Conservation (phyloP, 2,797 vertebrate genomes). For the Myripristis murdjan region DNA sequence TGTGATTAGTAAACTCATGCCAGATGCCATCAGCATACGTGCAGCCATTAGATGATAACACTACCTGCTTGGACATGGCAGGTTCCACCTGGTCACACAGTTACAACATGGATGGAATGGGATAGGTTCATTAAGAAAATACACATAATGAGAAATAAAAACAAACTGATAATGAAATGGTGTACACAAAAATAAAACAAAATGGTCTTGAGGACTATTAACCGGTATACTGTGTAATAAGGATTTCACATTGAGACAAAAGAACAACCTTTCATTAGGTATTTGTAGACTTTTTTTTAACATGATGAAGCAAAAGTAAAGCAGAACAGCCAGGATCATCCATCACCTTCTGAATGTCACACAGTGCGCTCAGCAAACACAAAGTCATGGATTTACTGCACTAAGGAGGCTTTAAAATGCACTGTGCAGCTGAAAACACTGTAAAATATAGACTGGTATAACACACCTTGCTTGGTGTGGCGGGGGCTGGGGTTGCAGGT, state of each 20-base stretch:
- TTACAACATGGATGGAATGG: slow-evolving; percentile 58
- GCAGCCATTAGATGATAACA: slow-evolving; percentile 41
- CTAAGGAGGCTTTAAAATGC: neutral
- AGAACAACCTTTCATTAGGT: no score
- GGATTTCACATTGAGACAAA: neutral
- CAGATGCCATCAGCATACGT: slow-evolving; percentile 60
- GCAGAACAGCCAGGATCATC: neutral
- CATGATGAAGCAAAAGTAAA: no score
- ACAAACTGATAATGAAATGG: neutral
- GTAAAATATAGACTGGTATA: neutral
- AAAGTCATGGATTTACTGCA: neutral
- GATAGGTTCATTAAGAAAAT: slow-evolving; percentile 22
- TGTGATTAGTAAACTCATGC: slow-evolving; percentile 60
- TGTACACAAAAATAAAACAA: neutral
- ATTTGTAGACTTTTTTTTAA: no score
- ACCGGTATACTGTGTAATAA: neutral
- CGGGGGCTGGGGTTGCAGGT: slow-evolving; percentile 68
- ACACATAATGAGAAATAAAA: slow-evolving; percentile 14
- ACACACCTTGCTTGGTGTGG: slow-evolving; percentile 91
- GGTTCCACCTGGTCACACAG: slow-evolving; percentile 73
- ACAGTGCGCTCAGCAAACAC: neutral
- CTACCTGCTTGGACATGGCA: slow-evolving; percentile 80
- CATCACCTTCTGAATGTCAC: no score
- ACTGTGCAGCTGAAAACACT: neutral
- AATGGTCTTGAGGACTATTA: neutral